Evolutionary conservation across 2,888 invertebrate species (phyloP), one percentile per base, ranked within the genome.

Genomic region (Tachystola acroxantha): DNA sequence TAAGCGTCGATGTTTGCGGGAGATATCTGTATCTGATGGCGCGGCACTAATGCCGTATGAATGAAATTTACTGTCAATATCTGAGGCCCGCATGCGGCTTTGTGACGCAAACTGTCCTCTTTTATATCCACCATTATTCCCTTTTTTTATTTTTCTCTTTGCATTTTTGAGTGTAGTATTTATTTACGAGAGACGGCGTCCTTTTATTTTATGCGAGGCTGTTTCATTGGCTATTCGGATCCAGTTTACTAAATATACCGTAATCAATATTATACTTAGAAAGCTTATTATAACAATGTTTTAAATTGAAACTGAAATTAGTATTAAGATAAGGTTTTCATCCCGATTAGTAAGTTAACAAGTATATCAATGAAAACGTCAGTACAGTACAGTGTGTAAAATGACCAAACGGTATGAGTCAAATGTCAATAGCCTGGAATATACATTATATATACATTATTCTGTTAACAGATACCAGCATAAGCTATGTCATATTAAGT

Each of bases 31-130:
- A 73, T 75, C 77, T 84, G 87, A 87, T 87, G 86, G 86, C 55
- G 78, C 78, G 82, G 77, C 81, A 84, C 85, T 87, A 87, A 87
- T 84, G 73, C 80, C 70, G 74, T 77, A 85, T 84, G 86, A 87
- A 87, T 85, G 85, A 86, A 85, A 85, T 86, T 85, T 86, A 85
- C 86, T 87, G 87, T 87, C 87, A 87, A 86, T 86, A 86, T 84
- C 84, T 76, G 78, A 75, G 70, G 84, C 85, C 84, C 84, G 84
- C 81, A 84, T 33, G 81, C 73, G 82, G 84, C 82, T 85, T 82
- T 85, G 84, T 84, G 79, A 77, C 80, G 79, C 75, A 76, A 76
- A 79, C 79, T 80, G 76, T 77, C 77, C 80, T 69, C 77, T 80
- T 84, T 82, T 82, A 79, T 81, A 70, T 56, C 72, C 62, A 56